These are phyloP conservation scores for Lucinisca nassula DNA, from an alignment of 2,888 invertebrate genomes.

Conservation along the genomic window DNA sequence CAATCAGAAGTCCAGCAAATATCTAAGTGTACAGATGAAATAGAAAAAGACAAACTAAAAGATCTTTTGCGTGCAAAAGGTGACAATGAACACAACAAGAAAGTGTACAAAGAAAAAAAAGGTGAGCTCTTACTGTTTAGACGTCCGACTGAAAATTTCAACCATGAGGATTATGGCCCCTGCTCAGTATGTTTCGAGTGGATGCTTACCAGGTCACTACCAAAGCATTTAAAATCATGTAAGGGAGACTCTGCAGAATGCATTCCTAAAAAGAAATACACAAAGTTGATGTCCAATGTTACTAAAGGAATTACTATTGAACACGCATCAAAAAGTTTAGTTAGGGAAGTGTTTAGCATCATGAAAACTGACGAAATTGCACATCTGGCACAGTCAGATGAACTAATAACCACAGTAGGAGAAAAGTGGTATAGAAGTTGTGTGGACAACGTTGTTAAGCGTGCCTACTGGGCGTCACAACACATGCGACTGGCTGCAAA, in stretches of 20 bases:
- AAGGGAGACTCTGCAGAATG: too few species aligned
- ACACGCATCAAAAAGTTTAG: not conserved
- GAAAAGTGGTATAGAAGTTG: conserved; percentile 22
- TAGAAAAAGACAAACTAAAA: conserved; percentile 5
- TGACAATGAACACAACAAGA: not conserved
- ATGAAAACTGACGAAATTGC: conserved; percentile 30
- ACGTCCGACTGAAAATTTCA: not conserved
- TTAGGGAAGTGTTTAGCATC: conserved; percentile 43
- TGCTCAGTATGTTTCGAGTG: conserved; percentile 19
- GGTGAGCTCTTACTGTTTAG: conserved; percentile 17
- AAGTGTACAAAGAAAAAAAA: not conserved
- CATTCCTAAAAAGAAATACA: conserved; percentile 8
- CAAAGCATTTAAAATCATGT: too few species aligned
- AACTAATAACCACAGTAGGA: conserved; percentile 24
- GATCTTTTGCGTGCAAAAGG: conserved; percentile 12
- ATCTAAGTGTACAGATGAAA: not conserved
- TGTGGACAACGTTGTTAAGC: conserved; percentile 30
- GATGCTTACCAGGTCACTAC: too few species aligned
- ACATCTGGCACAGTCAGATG: conserved; percentile 19
- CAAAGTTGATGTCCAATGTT: conserved; percentile 23
- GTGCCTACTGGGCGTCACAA: conserved; percentile 39
- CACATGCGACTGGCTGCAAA: conserved; percentile 27
- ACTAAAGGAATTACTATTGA: not conserved
- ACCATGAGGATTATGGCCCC: conserved; percentile 24
- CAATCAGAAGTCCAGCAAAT: not conserved